phyloP scores from a whole-genome alignment of 1,140 invertebrate genomes.

The Caenorhabditis briggsae region DNA sequence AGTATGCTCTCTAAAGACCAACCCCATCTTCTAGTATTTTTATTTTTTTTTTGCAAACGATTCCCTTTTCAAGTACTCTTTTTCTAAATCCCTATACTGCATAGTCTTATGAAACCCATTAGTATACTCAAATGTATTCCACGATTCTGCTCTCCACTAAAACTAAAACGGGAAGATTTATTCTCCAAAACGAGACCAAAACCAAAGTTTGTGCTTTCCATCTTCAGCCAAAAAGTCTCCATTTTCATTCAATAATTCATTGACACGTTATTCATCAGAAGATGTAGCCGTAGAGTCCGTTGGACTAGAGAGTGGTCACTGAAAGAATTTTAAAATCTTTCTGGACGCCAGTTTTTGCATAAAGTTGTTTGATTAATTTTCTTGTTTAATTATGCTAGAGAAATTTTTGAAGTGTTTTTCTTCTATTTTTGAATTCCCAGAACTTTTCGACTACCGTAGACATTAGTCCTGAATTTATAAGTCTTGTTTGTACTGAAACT shows the following conservation, averaged over 20 bases:
- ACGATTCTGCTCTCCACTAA: background rate
- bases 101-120: no score
- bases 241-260: conserved; percentile 11
- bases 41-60: background rate
- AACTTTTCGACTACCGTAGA: no score
- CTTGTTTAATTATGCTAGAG: no score
- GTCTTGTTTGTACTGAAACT: no score
- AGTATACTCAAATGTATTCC: no score
- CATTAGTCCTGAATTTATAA: no score
- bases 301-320: conserved; percentile 9
- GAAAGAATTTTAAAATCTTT: background rate
- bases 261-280: conserved; percentile 22
- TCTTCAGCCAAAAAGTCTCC: background rate
- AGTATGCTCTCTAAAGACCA: conserved; percentile 21
- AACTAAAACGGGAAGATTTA: background rate
- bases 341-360: no score
- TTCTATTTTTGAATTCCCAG: no score
- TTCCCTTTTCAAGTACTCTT: background rate
- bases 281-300: background rate
- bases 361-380: no score
- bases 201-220: background rate
- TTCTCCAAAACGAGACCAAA: background rate
- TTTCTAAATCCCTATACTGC: background rate
- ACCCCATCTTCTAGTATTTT: background rate
- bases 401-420: no score